These are phyloP conservation scores for Thalassophryne amazonica DNA, from an alignment of 2,797 vertebrate genomes.

Conservation along the genomic window DNA sequence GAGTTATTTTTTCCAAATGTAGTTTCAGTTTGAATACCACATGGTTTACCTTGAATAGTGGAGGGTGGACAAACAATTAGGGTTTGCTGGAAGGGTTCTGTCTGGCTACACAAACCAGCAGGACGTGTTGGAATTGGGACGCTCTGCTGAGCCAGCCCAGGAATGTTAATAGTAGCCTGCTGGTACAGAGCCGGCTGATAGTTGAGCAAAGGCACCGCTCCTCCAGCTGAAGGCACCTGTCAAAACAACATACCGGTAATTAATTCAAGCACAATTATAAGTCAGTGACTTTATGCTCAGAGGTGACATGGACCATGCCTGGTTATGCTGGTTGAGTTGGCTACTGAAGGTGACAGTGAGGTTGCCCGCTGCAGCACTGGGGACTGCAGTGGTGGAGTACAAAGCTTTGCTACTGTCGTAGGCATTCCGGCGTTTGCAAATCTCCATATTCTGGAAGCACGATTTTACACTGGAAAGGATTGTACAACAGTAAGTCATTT, in stretches of 20 bases:
- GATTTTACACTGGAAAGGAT: slow-evolving; percentile 88
- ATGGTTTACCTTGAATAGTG: slow-evolving; percentile 87
- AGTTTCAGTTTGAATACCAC: background rate
- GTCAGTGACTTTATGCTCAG: too few relatives aligned
- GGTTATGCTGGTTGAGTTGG: slow-evolving; percentile 96
- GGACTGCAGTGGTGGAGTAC: slow-evolving; percentile 91
- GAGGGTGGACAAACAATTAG: slow-evolving; percentile 96
- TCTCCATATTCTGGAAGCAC: slow-evolving; percentile 99
- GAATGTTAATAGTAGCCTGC: slow-evolving; percentile 95
- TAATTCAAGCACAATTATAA: background rate
- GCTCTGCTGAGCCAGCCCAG: slow-evolving; percentile 91
- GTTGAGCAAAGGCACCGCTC: slow-evolving; percentile 92
- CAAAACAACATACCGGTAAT: slow-evolving; percentile 62
- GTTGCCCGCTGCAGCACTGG: slow-evolving; percentile 94
- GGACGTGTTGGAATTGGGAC: slow-evolving; percentile 91
- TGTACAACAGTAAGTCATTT: background rate
- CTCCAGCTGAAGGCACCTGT: slow-evolving; percentile 92
- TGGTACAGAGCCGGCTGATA: slow-evolving; percentile 97
- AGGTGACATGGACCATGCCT: slow-evolving; percentile 69
- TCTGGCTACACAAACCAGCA: slow-evolving; percentile 90
- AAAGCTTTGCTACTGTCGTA: slow-evolving; percentile 94
- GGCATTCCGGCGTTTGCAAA: slow-evolving; percentile 92
- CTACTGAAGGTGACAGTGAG: slow-evolving; percentile 99
- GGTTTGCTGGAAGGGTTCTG: slow-evolving; percentile 97
- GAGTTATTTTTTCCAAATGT: too few relatives aligned